phyloP scores from a whole-genome alignment of 2,888 invertebrate genomes.

The Drosophila paranaensis region DNA sequence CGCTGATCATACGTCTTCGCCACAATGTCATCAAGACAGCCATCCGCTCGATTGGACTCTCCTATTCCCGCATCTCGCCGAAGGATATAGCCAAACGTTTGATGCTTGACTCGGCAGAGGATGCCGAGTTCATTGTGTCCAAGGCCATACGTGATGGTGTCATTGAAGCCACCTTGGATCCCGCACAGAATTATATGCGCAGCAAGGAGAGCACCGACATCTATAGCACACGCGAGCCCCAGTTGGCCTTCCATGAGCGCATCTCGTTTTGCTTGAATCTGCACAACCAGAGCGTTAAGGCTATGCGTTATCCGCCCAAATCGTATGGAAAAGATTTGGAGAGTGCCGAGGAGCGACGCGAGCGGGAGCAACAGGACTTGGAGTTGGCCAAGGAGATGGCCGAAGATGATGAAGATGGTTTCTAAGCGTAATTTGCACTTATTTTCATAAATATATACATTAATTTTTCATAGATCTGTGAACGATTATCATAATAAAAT shows the following conservation, averaged over 20 bases:
- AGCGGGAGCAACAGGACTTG: conserved; percentile 98
- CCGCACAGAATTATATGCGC: conserved; percentile 97
- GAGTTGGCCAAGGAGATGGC: conserved; percentile 99
- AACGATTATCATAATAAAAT: conserved; percentile 51
- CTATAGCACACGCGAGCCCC: conserved; percentile 98
- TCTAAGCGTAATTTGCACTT: conserved; percentile 81
- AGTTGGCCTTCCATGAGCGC: conserved; percentile 97
- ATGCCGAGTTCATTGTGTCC: conserved; percentile 99
- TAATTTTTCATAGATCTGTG: conserved; percentile 43
- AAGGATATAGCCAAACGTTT: conserved; percentile 97
- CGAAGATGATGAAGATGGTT: conserved; percentile 98
- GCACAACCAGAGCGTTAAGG: conserved; percentile 99
- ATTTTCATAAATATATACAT: conserved; percentile 26
- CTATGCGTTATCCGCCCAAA: conserved; percentile 99
- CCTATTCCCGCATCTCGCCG: conserved; percentile 98
- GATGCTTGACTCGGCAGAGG: conserved; percentile 96
- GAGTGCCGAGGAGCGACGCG: conserved; percentile 97
- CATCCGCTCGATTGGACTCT: conserved; percentile 96
- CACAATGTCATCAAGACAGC: conserved; percentile 99
- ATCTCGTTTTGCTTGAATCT: conserved; percentile 98
- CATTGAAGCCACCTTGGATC: conserved; percentile 98
- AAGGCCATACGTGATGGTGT: conserved; percentile 99
- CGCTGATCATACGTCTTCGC: conserved; percentile 96
- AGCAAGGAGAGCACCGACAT: conserved; percentile 98
- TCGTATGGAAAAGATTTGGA: conserved; percentile 99